Evolutionary conservation across 2,797 vertebrate genomes (phyloP).

Genomic region (Bothrops alternatus): DNA sequence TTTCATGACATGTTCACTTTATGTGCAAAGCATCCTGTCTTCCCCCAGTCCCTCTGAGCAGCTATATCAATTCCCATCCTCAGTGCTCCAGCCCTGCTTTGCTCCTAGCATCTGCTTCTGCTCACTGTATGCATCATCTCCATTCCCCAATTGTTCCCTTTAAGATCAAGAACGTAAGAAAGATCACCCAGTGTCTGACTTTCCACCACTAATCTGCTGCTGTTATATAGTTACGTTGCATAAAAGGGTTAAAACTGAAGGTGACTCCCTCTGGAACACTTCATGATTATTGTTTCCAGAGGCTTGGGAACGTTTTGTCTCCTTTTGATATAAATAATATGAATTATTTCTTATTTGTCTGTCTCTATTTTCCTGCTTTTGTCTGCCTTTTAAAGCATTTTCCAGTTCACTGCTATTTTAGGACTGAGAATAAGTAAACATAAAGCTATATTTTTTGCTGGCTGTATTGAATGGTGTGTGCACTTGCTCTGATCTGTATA

Average conservation of each 20-base stretch:
- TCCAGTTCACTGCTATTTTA: background rate
- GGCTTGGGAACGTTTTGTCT: background rate
- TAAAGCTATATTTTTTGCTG: background rate
- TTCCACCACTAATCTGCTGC: background rate
- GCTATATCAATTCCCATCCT: background rate
- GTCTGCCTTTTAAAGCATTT: background rate
- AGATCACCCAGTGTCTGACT: background rate
- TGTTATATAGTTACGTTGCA: background rate
- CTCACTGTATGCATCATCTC: background rate
- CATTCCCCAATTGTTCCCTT: background rate
- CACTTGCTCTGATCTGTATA: background rate
- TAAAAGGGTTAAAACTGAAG: background rate
- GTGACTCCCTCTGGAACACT: background rate
- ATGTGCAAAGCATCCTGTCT: background rate
- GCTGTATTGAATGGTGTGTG: background rate
- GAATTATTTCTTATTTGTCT: background rate
- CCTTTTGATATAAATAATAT: background rate
- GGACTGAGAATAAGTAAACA: background rate
- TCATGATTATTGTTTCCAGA: background rate
- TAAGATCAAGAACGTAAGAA: background rate
- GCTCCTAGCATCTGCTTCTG: background rate
- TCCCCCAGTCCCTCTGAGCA: background rate
- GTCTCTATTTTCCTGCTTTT: background rate
- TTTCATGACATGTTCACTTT: background rate
- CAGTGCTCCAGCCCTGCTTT: background rate